Percentiles rank a stretch among this genome's conserved stretches.
Conservation (phyloP, 2,888 invertebrate species). For the Drosophila recens region DNA sequence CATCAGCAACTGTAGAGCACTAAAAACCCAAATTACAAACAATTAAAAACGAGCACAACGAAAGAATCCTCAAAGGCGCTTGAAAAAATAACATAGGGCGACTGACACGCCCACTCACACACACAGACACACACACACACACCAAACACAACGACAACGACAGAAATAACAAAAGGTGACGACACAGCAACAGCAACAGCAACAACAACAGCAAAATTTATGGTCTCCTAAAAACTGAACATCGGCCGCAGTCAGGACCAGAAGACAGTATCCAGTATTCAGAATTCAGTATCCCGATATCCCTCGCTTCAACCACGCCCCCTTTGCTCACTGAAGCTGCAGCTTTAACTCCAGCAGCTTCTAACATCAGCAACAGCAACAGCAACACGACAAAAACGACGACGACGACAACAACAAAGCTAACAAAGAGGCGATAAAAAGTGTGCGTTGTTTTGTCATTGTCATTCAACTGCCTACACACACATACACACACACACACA, state of each 20-base stretch:
- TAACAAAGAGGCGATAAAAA: constrained; percentile 66
- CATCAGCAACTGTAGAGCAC: constrained; percentile 52
- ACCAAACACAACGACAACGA: constrained; percentile 1
- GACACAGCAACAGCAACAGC: constrained; percentile 16
- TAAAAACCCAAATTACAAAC: constrained; percentile 76
- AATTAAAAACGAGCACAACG: constrained; percentile 66
- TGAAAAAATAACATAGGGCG: constrained; percentile 23
- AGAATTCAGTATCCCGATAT: constrained; percentile 19
- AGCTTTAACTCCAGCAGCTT: constrained; percentile 25
- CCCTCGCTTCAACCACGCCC: background rate
- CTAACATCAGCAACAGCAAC: constrained; percentile 24
- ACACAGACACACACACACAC: constrained; percentile 23
- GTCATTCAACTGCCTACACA: constrained; percentile 45
- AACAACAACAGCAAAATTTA: constrained; percentile 50
- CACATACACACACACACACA: constrained; percentile 3
- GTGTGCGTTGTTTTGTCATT: constrained; percentile 66
- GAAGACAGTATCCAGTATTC: constrained; percentile 21
- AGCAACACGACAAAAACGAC: constrained; percentile 6
- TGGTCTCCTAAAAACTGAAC: constrained; percentile 62
- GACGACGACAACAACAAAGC: constrained; percentile 23
- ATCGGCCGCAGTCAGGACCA: constrained; percentile 33
- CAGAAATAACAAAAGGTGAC: constrained; percentile 16
- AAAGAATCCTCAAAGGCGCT: constrained; percentile 50
- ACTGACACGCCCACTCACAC: constrained; percentile 30
- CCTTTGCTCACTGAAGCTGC: background rate